Evolutionary conservation across 1,140 invertebrate species (phyloP).

Genomic region (Cyclina sinensis): DNA sequence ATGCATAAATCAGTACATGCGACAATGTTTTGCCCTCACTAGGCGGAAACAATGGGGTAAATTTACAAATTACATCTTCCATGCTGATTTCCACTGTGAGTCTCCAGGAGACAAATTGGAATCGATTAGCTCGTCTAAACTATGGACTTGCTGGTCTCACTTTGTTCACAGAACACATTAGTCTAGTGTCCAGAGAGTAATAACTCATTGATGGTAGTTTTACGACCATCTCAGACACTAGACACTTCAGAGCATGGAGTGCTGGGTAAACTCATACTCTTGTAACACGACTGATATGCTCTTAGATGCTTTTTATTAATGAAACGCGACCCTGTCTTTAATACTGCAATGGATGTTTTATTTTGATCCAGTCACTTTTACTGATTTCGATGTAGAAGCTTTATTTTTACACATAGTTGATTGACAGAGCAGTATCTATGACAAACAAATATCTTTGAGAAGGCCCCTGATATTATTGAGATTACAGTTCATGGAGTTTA

Average conservation of each 20-base stretch:
- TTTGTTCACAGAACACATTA: slow-evolving; percentile 41
- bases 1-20: background rate
- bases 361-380: background rate
- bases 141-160: slow-evolving; percentile 17
- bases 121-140: slow-evolving; percentile 31
- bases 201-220: slow-evolving; percentile 25
- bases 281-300: background rate
- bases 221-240: slow-evolving; percentile 37
- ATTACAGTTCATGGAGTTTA: too few species aligned
- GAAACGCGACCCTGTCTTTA: background rate
- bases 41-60: background rate
- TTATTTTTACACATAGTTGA: too few species aligned
- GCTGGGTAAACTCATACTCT: background rate
- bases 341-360: slow-evolving; percentile 2
- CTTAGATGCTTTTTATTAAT: slow-evolving; percentile 2
- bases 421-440: too few species aligned
- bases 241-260: slow-evolving; percentile 10
- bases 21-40: background rate
- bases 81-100: background rate
- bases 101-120: background rate
- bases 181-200: slow-evolving; percentile 31
- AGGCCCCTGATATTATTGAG: too few species aligned
- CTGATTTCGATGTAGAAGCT: too few species aligned
- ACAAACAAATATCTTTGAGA: too few species aligned
- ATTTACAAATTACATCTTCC: slow-evolving; percentile 10